Base-by-base conservation (phyloP, 2,888 invertebrate species). In the Prenolepis imparis region DNA sequence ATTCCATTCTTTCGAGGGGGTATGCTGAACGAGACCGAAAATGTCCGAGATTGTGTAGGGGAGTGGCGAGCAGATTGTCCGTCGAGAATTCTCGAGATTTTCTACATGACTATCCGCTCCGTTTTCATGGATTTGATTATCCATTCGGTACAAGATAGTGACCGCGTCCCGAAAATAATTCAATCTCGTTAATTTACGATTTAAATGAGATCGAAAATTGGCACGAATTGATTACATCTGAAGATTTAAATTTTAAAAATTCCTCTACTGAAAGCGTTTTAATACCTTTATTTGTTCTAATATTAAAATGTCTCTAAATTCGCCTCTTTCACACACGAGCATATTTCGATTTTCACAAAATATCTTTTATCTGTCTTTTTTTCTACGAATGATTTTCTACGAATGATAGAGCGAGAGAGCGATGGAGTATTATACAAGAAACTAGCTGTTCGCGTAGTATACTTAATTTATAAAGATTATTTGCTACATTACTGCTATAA, bases 21-120 rank as follows among this genome's bases (percentile, higher is more conserved):
- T 39, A 61, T 36, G 36, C 28, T 48, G 82, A 59, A 77, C 24
- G 67, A 36, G 36, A 32, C 32, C 82, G 84, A 59, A 82, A 73
- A 72, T 66, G 80, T 75, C 39, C 68, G 84, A 28, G 48, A 82
- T 67, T 80, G 21, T 3, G 52, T 70, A 48, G 21, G 84, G 84
- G 88, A 84, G 84, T 78, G 86, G 86, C 59, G 57, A 73, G 66
- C 64, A 4, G 36, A 11, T 41, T 77, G 82, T 77, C 41, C 32
- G 5, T 15, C 64, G 41, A 55, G 41, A 55, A 74, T 84, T 72
- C 77, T 75, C 57, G 64, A 75, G 66, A 66, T 75, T 77, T 52
- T 64, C 74, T 64, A 74, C 73, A 32, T 11, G 75, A 63, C 63
- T 24, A 48, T 36, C 39, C n/a, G 52, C 67, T 74, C 48, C 57